phyloP scores from a whole-genome alignment of 37 sponge, comb jelly and placozoan species.

The Hexactinellida sp. region DNA sequence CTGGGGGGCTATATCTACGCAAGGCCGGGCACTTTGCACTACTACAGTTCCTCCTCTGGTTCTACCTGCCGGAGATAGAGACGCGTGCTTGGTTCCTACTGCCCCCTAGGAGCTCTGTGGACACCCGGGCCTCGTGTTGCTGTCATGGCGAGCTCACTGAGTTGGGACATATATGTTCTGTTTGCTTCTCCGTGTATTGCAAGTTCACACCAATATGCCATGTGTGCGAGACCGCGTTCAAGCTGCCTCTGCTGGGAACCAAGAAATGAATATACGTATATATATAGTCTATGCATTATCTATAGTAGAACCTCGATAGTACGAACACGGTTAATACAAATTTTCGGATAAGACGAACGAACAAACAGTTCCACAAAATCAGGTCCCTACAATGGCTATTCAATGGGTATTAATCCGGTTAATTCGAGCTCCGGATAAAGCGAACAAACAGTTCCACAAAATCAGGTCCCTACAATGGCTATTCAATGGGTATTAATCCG shows the following conservation, averaged over 20 bases:
- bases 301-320: too few species aligned
- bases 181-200: background rate
- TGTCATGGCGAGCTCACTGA: background rate
- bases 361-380: too few species aligned
- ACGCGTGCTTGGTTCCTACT: background rate
- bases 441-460: too few species aligned
- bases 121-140: background rate
- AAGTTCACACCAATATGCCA: background rate
- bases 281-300: too few species aligned
- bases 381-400: too few species aligned
- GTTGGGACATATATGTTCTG: background rate
- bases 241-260: background rate
- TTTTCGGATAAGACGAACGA: too few species aligned
- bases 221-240: background rate
- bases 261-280: too few species aligned
- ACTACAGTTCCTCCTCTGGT: background rate
- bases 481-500: too few species aligned
- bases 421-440: too few species aligned
- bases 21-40: background rate
- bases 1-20: conserved; percentile 6
- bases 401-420: too few species aligned
- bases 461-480: too few species aligned
- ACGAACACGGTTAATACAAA: too few species aligned
- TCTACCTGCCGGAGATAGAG: background rate
- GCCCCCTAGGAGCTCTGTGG: background rate